Base-by-base conservation (phyloP, 2,797 vertebrate species). In the Microhierax caerulescens region DNA sequence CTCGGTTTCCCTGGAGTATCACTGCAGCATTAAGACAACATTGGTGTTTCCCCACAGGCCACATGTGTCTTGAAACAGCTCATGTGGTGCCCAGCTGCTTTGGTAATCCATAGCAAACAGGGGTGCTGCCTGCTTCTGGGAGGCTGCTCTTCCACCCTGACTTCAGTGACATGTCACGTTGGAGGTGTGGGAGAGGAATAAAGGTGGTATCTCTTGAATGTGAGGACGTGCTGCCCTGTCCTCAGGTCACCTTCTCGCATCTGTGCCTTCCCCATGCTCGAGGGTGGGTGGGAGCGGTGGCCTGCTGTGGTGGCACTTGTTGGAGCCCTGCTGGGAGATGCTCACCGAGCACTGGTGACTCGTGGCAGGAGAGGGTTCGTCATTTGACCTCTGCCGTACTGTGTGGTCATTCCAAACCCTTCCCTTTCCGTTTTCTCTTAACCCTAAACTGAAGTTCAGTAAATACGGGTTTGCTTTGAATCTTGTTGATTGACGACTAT, bases 211-310 rank as follows among this genome's bases (percentile, higher is more conserved):
- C 25, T 59, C 34, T 56, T 81, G 37, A 60, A 25, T 8, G 14
- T 22, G 11, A 32, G 39, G 51, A 43, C 30, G 32, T 48, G 24
- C 24, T 68, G 32, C 41, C 27, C 18, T 76, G 61, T 73, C 78
- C 51, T 76, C 25, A 9, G n/a, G 63, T 87, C 67, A 69, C 30
- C 50, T 63, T 37, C 43, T n/a, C 69, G 50, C 64, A 74, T 84
- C 56, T 4, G 7, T 91, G n/a, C 43, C 56, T 34, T 91, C 13
- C 78, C 23, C 4, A 3, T 6, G 16, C 9, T 0, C 0, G 74
- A 47, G 34, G 27, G 32, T 8, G 93, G 34, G 30, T 54, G 67
- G 68, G 34, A 86, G 76, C 88, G 54, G 65, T 64, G 73, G 25
- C 36, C 20, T 90, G 45, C 50, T 34, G 15, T 30, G 63, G 37